Percentiles rank a stretch among this genome's conserved stretches.
Conservation (phyloP, 1,140 invertebrate genomes). For the Bombus haemorrhoidalis region DNA sequence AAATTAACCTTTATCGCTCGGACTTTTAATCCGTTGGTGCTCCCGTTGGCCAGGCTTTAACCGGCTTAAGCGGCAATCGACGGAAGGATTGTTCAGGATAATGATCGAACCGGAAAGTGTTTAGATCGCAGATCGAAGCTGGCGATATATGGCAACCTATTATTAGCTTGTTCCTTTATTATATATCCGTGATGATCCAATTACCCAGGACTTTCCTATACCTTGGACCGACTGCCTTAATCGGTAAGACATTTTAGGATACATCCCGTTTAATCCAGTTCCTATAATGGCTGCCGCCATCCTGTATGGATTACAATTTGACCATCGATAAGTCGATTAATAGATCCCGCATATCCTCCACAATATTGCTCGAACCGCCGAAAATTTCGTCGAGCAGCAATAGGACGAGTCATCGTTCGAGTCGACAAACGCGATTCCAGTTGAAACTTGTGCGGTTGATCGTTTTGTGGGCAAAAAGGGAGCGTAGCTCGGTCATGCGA, state of each 20-base stretch:
- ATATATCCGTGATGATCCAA: slow-evolving; percentile 9
- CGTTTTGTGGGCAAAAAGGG: neutral
- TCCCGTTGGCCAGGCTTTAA: slow-evolving; percentile 60
- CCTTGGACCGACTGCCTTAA: neutral
- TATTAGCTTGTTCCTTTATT: slow-evolving; percentile 25
- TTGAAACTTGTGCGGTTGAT: too few species aligned
- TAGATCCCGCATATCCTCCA: neutral
- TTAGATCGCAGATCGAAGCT: slow-evolving; percentile 18
- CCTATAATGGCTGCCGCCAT: neutral
- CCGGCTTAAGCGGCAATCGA: slow-evolving; percentile 63
- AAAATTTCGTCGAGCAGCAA: neutral
- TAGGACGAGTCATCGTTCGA: neutral
- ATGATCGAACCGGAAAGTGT: slow-evolving; percentile 41
- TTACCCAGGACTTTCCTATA: neutral
- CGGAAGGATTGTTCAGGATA: slow-evolving; percentile 63
- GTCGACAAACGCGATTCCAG: neutral
- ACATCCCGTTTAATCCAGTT: slow-evolving; percentile 12
- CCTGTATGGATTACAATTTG: slow-evolving; percentile 8
- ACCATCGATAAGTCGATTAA: slow-evolving; percentile 28
- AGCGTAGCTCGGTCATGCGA: neutral
- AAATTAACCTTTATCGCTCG: slow-evolving; percentile 67
- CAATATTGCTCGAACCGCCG: neutral
- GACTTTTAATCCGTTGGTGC: slow-evolving; percentile 64
- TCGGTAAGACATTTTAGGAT: neutral
- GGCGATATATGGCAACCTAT: slow-evolving; percentile 9